These are phyloP conservation scores for Caenorhabditis becei DNA, from an alignment of 2,888 invertebrate species.

Conservation along the genomic window DNA sequence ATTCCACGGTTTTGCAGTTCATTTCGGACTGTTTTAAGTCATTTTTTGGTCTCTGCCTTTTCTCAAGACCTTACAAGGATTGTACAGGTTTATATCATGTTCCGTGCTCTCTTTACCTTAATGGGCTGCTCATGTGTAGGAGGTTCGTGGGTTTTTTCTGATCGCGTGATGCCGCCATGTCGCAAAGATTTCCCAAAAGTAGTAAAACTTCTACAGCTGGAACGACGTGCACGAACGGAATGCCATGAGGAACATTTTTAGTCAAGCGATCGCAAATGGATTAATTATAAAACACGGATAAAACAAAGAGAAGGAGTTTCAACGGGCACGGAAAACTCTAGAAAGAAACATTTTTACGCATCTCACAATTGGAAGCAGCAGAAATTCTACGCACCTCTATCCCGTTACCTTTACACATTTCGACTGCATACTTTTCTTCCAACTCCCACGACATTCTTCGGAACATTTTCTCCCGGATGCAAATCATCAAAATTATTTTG, in stretches of 20 bases:
- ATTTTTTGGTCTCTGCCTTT: too few relatives aligned
- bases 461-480: background rate
- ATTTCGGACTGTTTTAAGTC: too few relatives aligned
- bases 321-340: constrained; percentile 69
- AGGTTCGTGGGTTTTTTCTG: constrained; percentile 23
- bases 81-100: too few relatives aligned
- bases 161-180: constrained; percentile 11
- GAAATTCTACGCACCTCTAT: constrained; percentile 37
- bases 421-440: constrained; percentile 2
- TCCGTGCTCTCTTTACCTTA: too few relatives aligned
- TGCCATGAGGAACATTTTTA: too few relatives aligned
- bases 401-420: background rate
- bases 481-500: too few relatives aligned
- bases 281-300: constrained; percentile 13
- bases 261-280: constrained; percentile 36
- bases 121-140: too few relatives aligned
- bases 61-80: too few relatives aligned
- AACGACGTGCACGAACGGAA: too few relatives aligned
- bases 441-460: background rate
- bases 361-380: constrained; percentile 73
- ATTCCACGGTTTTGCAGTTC: too few relatives aligned
- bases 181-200: constrained; percentile 18
- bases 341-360: constrained; percentile 76
- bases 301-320: background rate
- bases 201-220: too few relatives aligned